Base-by-base conservation (phyloP, 1,140 invertebrate genomes). In the Pinna nobilis region DNA sequence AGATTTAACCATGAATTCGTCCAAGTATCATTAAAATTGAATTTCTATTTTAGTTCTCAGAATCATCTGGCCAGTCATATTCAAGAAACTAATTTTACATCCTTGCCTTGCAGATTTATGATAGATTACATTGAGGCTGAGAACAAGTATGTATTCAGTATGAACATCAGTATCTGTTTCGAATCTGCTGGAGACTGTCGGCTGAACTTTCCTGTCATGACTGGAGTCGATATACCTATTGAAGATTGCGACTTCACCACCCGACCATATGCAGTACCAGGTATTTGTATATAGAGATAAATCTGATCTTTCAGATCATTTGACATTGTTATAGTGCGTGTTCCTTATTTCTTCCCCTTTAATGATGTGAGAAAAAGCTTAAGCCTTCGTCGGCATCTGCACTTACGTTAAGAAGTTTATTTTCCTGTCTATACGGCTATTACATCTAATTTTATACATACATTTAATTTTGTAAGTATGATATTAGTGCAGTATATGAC, bases 111-210 rank as follows among this genome's bases (percentile, higher is more conserved):
- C 35, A 79, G 74, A 11, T 79, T 69, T 61, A 73, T 70, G 44
- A 72, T 76, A 13, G 66, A 65, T 23, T 68, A 76, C 30, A 25
- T 76, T 11, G 57, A 39, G 3, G 74, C 63, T 11, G 70, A 76
- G 44, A 73, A 67, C 35, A 61, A 61, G 2, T 79, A 65, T 32
- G 35, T 70, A 30, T 61, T 79, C 9, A 70, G 49, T 44, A 41
- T 79, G 5, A 76, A 76, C 32, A 25, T 79, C 28, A 79, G 73
- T 67, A 61, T 76, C 4, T 79, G 77, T 67, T 76, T 76, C 32
- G 74, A 76, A 47, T 67, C 33, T 32, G 60, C 59, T 33, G 65
- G 59, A 13, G 47, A 55, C 23, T 78, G 76, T 64, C 39, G 47
- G 39, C 55, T 60, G 15, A 33, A 30, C 13, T 50, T 64, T 50